Conservation (phyloP, 2,113 vertebrate species). For the Paradisaea rubra region DNA sequence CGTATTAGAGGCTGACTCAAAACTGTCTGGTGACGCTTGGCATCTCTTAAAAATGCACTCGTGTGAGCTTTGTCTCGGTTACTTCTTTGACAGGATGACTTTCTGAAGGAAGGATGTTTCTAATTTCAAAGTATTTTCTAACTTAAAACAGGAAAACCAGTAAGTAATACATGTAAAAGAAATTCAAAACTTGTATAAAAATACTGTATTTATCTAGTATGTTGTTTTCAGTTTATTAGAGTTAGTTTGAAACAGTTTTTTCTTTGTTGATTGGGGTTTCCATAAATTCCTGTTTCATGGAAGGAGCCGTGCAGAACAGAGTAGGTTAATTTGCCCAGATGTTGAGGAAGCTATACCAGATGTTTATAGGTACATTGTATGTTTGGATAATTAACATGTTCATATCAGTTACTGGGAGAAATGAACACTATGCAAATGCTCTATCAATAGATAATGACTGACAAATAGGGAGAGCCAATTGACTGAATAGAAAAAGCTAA, state of each 20-base stretch:
- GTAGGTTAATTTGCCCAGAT: background rate
- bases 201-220: background rate
- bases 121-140: background rate
- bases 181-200: background rate
- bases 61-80: background rate
- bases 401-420: background rate
- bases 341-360: background rate
- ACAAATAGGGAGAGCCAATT: background rate
- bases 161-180: background rate
- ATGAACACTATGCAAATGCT: background rate
- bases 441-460: background rate
- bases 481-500: background rate
- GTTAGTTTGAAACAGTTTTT: background rate
- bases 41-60: background rate
- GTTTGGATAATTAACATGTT: background rate
- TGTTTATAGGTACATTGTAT: background rate
- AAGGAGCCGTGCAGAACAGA: background rate
- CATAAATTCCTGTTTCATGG: background rate
- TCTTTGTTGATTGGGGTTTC: background rate
- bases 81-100: background rate
- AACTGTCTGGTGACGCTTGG: background rate
- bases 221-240: background rate
- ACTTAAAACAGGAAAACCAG: background rate
- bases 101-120: background rate
- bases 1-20: fast-evolving